Evolutionary conservation across 2,888 invertebrate genomes (phyloP), one percentile per base, ranked within the genome.

Genomic region (Phlogophora meticulosa): DNA sequence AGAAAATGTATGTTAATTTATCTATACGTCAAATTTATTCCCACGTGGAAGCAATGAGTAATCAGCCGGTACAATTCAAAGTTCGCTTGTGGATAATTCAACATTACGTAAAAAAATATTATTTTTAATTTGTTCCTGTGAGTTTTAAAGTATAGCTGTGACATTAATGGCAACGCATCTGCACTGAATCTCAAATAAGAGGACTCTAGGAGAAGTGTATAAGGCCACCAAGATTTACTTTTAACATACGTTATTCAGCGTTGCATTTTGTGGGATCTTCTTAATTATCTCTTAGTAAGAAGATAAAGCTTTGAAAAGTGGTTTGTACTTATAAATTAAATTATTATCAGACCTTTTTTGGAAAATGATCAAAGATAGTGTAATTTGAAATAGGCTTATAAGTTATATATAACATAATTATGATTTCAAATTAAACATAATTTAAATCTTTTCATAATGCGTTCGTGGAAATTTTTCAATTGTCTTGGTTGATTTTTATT

Each of bases 1-100:
- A 11, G n/a, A 20, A 64, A 2, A 53, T 42, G 13, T 32, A 17
- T 42, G n/a, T 28, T 38, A n/a, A 58, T 64, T 53, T 65, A 53
- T 58, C 58, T 74, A 13, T 20, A 48, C 36, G 46, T 52, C 51
- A 57, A 36, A 17, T 52, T 22, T n/a, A 46, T 48, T 53, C 15
- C 15, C 45, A 38, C 20, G 17, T 40, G 22, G 42, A 15, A 34
- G 13, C 36, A 22, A 28, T 63, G 42, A 49, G n/a, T 49, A 53
- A 56, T 72, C 24, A 34, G 22, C 24, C 28, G 36, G 22, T 28
- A 24, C 7, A 28, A 10, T 58, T 40, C 24, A 20, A 48, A 48
- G 4, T 24, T 20, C 11, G 2, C 13, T 56, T 7, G 22, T 10
- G 9, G 52, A 22, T 32, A 9, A 22, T n/a, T 1, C 13, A 38